Evolutionary conservation across 1,140 invertebrate genomes (phyloP).

Genomic region (Cherax quadricarinatus): DNA sequence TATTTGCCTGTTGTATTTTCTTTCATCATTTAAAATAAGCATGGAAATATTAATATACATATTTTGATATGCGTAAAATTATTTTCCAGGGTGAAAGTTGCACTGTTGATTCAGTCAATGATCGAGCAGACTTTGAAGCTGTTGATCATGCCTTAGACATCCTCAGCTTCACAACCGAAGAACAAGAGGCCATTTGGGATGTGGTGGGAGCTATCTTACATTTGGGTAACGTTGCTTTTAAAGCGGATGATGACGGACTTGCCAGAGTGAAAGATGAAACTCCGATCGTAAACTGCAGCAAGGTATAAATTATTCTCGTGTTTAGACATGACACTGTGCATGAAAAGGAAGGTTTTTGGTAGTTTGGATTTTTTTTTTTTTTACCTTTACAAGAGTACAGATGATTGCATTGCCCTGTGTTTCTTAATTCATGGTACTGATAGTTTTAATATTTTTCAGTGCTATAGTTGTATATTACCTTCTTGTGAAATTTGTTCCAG

Average conservation of each 20-base stretch:
- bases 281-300: conserved; percentile 73
- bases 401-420: too few species aligned
- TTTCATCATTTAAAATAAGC: too few species aligned
- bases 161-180: conserved; percentile 77
- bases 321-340: too few species aligned
- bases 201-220: conserved; percentile 77
- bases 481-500: too few species aligned
- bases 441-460: too few species aligned
- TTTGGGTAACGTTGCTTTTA: conserved; percentile 77
- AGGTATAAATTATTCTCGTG: conserved; percentile 70
- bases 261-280: conserved; percentile 74
- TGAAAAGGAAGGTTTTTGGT: too few species aligned
- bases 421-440: too few species aligned
- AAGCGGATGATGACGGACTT: conserved; percentile 74
- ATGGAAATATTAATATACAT: too few species aligned
- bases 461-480: too few species aligned
- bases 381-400: too few species aligned
- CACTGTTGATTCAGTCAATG: conserved; percentile 73
- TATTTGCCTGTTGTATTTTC: too few species aligned
- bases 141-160: conserved; percentile 76
- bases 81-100: conserved; percentile 72
- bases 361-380: too few species aligned
- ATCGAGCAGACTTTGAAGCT: conserved; percentile 74
- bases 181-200: conserved; percentile 76
- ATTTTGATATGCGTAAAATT: background rate